Base-by-base conservation (phyloP, 2,797 vertebrate species). In the Phalanger gymnotis region DNA sequence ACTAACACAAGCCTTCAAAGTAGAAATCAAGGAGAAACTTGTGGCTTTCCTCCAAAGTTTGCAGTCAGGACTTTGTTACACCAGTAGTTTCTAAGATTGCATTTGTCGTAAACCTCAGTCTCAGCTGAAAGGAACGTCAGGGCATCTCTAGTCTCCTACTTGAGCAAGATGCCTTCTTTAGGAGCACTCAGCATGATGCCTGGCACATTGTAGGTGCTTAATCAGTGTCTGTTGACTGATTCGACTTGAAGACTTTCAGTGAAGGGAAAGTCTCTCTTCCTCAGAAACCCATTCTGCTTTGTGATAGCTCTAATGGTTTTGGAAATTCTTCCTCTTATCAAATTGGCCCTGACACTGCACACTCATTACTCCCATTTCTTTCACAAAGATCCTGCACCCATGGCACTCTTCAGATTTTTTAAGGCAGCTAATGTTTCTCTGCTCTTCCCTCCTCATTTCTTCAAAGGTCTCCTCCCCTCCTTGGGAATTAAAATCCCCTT, bases 391-490 rank as follows among this genome's bases (percentile, higher is more conserved):
- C 73, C 22, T 81, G n/a, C 19, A 0, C 22, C 25, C 19, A 3
- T 51, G 40, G 40, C 10, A 51, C 9, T 87, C 40, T 47, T 58
- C 22, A 73, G 34, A 16, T 66, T 13, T n/a, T 73, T 73, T 87
- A 47, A 87, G 40, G 25, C 25, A 87, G 25, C 73, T 27, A 27
- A 11, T 11, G 22, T 47, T 87, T 87, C 10, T 87, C 73, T 81
- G 66, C n/a, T 7, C n/a, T 73, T 16, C 40, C 61, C 16, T 81
- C n/a, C 66, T 19, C 56, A 81, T 94, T 97, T 94, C 90, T 96
- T 54, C 90, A 94, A n/a, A 93, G 95, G 87, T 14, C 25, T 56
- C 55, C 58, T 90, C 53, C 61, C 53, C 30, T 93, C 22, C 90
- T 91, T 92, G 51, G 53, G 94, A 95, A 73, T 91, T 56, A 56